These are phyloP conservation scores for Aphrocallistes beatrix DNA, from an alignment of 37 sponge, comb jelly and placozoan species.

Conservation along the genomic window DNA sequence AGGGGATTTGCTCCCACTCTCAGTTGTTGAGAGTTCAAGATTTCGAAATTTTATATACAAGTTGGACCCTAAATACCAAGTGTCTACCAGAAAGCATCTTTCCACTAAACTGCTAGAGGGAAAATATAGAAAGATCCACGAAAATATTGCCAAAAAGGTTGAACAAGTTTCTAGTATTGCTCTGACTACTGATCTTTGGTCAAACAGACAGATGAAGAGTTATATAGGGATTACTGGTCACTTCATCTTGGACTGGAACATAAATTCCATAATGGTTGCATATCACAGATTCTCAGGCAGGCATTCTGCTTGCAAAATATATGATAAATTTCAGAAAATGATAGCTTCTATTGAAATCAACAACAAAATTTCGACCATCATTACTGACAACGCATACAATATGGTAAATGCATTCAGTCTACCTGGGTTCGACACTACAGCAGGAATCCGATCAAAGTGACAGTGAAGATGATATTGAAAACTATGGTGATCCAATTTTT, in stretches of 20 bases:
- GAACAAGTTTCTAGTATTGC: not conserved
- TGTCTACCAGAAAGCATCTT: conserved; percentile 22
- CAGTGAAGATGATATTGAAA: conserved; percentile 19
- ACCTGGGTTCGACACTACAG: conserved; percentile 19
- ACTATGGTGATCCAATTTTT: conserved; percentile 17
- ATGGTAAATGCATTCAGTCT: conserved; percentile 7
- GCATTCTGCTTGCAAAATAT: conserved; percentile 20
- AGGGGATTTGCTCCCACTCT: conserved; percentile 24
- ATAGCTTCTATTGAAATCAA: conserved; percentile 18
- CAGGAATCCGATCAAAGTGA: conserved; percentile 19
- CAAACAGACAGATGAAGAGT: conserved; percentile 25
- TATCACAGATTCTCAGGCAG: conserved; percentile 11
- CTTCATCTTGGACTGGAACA: conserved; percentile 22
- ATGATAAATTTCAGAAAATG: conserved; percentile 14
- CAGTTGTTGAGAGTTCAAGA: conserved; percentile 21
- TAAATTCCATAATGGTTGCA: conserved; percentile 17
- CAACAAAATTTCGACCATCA: conserved; percentile 18
- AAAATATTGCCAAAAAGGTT: not conserved
- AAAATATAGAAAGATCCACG: conserved; percentile 20
- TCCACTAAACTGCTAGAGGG: conserved; percentile 18
- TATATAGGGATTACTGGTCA: conserved; percentile 29
- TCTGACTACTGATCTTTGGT: conserved; percentile 27
- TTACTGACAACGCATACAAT: conserved; percentile 16
- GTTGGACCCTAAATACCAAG: conserved; percentile 18
- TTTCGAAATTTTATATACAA: conserved; percentile 17